These are phyloP conservation scores for Ceratina calcarata DNA, from an alignment of 1,140 invertebrate species.

Conservation along the genomic window DNA sequence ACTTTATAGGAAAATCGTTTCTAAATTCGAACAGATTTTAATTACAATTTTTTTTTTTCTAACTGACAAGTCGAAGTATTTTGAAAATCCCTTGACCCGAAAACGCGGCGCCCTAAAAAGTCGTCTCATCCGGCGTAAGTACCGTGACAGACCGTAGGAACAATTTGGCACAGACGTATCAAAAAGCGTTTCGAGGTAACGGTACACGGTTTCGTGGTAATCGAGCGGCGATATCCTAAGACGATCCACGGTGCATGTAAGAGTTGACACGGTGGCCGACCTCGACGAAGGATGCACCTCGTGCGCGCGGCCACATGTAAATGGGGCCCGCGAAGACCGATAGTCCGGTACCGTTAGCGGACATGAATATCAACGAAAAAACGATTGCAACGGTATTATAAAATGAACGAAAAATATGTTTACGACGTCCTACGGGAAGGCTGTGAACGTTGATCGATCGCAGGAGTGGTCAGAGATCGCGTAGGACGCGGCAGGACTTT, in stretches of 20 bases:
- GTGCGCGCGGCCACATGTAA: slow-evolving; percentile 4
- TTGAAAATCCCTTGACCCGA: neutral
- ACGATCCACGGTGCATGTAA: neutral
- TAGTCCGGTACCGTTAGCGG: slow-evolving; percentile 68
- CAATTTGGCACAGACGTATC: slow-evolving; percentile 2
- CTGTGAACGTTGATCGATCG: neutral
- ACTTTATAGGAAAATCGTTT: no score
- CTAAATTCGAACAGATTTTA: no score
- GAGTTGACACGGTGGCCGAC: slow-evolving; percentile 27
- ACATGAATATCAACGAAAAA: slow-evolving; percentile 65
- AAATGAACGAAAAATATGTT: slow-evolving; percentile 6
- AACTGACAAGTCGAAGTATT: neutral
- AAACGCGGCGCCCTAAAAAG: neutral
- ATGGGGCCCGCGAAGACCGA: slow-evolving; percentile 39
- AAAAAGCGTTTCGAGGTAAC: slow-evolving; percentile 13
- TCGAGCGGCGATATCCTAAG: slow-evolving; percentile 3
- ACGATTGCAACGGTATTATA: slow-evolving; percentile 61
- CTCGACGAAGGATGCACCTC: neutral
- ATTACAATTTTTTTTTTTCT: no score
- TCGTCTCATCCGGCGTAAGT: neutral
- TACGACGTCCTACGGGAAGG: neutral
- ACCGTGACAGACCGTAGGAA: slow-evolving; percentile 9
- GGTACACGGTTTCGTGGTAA: slow-evolving; percentile 4
- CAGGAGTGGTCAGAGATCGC: neutral
- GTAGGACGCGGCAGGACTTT: neutral